These are phyloP conservation scores for Drosophila miranda DNA, from an alignment of 1,140 invertebrate species.

Conservation along the genomic window DNA sequence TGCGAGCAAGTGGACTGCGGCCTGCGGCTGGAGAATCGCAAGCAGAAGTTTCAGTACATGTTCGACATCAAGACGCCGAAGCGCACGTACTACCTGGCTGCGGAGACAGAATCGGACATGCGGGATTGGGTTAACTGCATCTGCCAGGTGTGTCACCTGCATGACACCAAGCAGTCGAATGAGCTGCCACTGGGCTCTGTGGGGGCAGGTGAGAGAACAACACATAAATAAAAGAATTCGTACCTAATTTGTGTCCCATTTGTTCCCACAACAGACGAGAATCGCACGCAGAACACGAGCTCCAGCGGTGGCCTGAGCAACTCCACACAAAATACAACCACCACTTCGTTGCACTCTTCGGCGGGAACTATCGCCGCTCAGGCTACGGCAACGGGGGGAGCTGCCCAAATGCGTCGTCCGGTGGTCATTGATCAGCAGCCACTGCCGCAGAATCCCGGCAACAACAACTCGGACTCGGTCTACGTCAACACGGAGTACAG, in stretches of 20 bases:
- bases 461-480: constrained; percentile 71
- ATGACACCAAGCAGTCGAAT: constrained; percentile 83
- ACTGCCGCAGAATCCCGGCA: constrained; percentile 29
- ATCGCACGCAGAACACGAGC: constrained; percentile 69
- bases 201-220: constrained; percentile 48
- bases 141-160: constrained; percentile 94
- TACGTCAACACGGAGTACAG: constrained; percentile 77
- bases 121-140: constrained; percentile 97
- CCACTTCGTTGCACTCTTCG: constrained; percentile 73
- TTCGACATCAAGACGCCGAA: constrained; percentile 95
- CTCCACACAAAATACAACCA: constrained; percentile 73
- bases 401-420: constrained; percentile 46
- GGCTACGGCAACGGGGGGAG: neutral
- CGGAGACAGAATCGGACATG: constrained; percentile 95
- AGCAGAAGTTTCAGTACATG: constrained; percentile 92
- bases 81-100: constrained; percentile 95
- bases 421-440: constrained; percentile 69
- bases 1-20: constrained; percentile 97
- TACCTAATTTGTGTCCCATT: neutral
- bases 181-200: constrained; percentile 58
- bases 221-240: too few species aligned
- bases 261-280: constrained; percentile 54
- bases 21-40: constrained; percentile 90
- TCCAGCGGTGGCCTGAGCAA: constrained; percentile 73
- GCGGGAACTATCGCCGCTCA: constrained; percentile 39